Conservation (phyloP, 2,113 vertebrate species). For the Trematomus loennbergii region DNA sequence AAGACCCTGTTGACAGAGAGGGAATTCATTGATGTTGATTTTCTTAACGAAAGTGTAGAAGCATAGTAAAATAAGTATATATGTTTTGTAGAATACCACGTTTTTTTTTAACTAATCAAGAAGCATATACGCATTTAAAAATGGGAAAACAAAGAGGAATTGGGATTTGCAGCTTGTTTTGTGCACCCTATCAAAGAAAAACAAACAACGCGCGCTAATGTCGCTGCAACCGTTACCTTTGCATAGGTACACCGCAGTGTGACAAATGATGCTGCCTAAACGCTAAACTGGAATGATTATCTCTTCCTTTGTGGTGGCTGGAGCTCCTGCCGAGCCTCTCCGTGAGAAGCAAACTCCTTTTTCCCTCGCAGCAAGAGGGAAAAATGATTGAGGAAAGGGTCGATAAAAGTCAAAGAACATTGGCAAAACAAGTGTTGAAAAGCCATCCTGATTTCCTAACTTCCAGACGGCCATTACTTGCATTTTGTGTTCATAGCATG, state of each 20-base stretch:
- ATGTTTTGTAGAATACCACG: background rate
- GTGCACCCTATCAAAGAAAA: background rate
- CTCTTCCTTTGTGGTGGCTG: conserved; percentile 7
- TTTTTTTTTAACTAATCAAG: no score
- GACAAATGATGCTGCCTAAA: background rate
- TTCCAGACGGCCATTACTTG: background rate
- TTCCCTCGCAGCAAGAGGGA: conserved; percentile 14
- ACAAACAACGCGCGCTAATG: background rate
- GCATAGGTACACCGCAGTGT: background rate
- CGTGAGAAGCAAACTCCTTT: conserved; percentile 31
- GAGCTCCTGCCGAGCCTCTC: conserved; percentile 42
- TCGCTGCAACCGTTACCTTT: conserved; percentile 1
- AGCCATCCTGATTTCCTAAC: conserved; percentile 1
- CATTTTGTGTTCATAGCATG: background rate
- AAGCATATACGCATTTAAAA: no score
- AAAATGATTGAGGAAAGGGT: conserved; percentile 34
- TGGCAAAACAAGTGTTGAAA: conserved; percentile 29
- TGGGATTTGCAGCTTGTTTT: background rate
- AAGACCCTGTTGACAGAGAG: conserved; percentile 17
- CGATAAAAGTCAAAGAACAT: conserved; percentile 25
- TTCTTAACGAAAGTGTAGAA: background rate
- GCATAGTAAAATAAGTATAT: background rate
- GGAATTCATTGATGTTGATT: conserved; percentile 9
- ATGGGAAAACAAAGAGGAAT: background rate
- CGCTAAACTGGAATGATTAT: conserved; percentile 26